Evolutionary conservation across 2,888 invertebrate genomes (phyloP).

Genomic region (Erannis defoliaria): DNA sequence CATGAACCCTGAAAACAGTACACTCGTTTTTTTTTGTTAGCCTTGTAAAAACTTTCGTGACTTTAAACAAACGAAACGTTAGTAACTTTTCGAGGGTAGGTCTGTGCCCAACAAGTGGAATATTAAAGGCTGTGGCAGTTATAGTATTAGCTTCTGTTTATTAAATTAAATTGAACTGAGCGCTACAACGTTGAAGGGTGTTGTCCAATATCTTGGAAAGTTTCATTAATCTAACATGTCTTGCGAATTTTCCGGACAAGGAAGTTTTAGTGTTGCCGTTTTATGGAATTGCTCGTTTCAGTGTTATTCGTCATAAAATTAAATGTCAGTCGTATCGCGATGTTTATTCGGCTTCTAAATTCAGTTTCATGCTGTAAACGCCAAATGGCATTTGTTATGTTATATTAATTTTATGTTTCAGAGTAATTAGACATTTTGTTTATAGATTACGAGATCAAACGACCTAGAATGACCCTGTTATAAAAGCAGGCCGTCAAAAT

Average conservation of each 20-base stretch:
- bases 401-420: slow-evolving; percentile 32
- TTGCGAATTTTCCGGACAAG: slow-evolving; percentile 30
- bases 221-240: slow-evolving; percentile 31
- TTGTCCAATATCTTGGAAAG: slow-evolving; percentile 29
- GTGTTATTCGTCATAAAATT: slow-evolving; percentile 39
- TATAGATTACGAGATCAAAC: slow-evolving; percentile 26
- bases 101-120: too few species aligned
- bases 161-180: too few species aligned
- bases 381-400: slow-evolving; percentile 36
- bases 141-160: too few species aligned
- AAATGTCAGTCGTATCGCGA: slow-evolving; percentile 39
- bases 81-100: too few species aligned
- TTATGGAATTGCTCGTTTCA: slow-evolving; percentile 36
- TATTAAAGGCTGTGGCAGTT: too few species aligned
- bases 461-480: slow-evolving; percentile 22
- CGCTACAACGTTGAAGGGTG: slow-evolving; percentile 11
- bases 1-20: too few species aligned
- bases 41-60: too few species aligned
- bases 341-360: slow-evolving; percentile 45
- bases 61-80: too few species aligned
- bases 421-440: slow-evolving; percentile 32
- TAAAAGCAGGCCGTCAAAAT: slow-evolving; percentile 10
- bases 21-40: too few species aligned
- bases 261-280: slow-evolving; percentile 34
- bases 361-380: slow-evolving; percentile 43